phyloP scores from a whole-genome alignment of 2,113 vertebrate species.

The Mormoops blainvillei region DNA sequence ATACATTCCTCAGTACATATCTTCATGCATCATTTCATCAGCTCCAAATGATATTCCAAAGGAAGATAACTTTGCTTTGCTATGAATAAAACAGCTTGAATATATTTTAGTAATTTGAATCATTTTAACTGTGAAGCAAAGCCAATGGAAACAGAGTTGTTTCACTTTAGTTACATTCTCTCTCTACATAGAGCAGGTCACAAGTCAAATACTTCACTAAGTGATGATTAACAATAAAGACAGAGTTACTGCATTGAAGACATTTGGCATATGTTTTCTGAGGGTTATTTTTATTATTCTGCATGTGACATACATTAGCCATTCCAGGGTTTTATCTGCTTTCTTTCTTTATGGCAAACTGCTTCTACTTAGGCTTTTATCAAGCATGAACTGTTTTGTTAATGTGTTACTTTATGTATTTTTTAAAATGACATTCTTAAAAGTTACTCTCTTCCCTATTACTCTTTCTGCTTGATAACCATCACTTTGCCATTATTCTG shows the following conservation, averaged over 20 bases:
- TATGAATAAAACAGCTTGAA: slow-evolving; percentile 39
- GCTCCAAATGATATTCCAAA: slow-evolving; percentile 16
- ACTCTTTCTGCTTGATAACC: background rate
- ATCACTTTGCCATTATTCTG: background rate
- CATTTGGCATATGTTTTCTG: background rate
- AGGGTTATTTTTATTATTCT: background rate
- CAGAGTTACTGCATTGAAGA: background rate
- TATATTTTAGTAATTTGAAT: slow-evolving; percentile 46
- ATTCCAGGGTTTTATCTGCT: background rate
- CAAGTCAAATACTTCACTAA: background rate
- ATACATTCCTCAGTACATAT: slow-evolving; percentile 45
- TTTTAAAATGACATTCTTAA: background rate
- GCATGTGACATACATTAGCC: background rate
- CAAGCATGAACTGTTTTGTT: background rate
- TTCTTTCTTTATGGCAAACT: background rate
- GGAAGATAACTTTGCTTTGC: slow-evolving; percentile 1
- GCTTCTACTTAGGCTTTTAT: background rate
- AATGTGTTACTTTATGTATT: background rate
- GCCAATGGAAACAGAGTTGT: background rate
- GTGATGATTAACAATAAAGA: background rate
- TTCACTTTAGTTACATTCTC: background rate
- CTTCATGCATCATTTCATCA: slow-evolving; percentile 21
- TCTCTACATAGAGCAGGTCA: background rate
- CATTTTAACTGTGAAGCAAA: background rate
- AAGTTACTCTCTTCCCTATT: background rate